phyloP scores from a whole-genome alignment of 1,140 invertebrate species.

The Drosophila bocki region DNA sequence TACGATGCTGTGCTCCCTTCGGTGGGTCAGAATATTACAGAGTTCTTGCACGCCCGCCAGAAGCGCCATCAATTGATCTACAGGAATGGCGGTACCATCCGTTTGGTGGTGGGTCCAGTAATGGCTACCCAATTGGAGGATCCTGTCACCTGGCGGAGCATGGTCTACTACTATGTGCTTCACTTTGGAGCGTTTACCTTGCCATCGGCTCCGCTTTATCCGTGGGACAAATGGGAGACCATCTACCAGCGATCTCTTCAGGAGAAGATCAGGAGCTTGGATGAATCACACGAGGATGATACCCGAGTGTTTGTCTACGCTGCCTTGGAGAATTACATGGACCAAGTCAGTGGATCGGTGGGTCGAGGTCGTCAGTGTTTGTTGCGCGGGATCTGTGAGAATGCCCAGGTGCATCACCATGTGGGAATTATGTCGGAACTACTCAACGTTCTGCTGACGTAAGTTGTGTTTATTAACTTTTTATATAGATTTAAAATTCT shows the following conservation, averaged over 20 bases:
- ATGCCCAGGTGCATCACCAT: slow-evolving; percentile 79
- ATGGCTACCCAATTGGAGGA: slow-evolving; percentile 64
- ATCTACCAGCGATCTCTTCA: slow-evolving; percentile 61
- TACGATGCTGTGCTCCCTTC: slow-evolving; percentile 41
- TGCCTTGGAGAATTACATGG: slow-evolving; percentile 72
- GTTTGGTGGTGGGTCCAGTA: slow-evolving; percentile 66
- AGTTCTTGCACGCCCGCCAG: slow-evolving; percentile 54
- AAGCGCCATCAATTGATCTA: slow-evolving; percentile 62
- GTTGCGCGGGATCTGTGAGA: slow-evolving; percentile 77
- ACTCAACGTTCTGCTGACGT: slow-evolving; percentile 74
- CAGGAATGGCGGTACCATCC: slow-evolving; percentile 59
- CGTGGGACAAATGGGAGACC: slow-evolving; percentile 81
- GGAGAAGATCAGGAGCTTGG: slow-evolving; percentile 47
- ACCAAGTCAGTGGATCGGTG: slow-evolving; percentile 33
- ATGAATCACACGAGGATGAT: slow-evolving; percentile 62
- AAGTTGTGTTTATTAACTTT: slow-evolving; percentile 14
- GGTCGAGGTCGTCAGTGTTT: slow-evolving; percentile 61
- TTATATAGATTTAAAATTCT: too few relatives aligned
- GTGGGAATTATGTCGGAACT: slow-evolving; percentile 73
- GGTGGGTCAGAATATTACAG: slow-evolving; percentile 57
- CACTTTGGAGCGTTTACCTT: slow-evolving; percentile 72
- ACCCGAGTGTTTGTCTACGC: slow-evolving; percentile 71
- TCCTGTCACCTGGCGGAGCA: slow-evolving; percentile 68
- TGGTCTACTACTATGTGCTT: slow-evolving; percentile 63
- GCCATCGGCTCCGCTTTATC: slow-evolving; percentile 69